These are phyloP conservation scores for Drosophila chauvacae DNA, from an alignment of 1,140 invertebrate genomes.

Conservation along the genomic window DNA sequence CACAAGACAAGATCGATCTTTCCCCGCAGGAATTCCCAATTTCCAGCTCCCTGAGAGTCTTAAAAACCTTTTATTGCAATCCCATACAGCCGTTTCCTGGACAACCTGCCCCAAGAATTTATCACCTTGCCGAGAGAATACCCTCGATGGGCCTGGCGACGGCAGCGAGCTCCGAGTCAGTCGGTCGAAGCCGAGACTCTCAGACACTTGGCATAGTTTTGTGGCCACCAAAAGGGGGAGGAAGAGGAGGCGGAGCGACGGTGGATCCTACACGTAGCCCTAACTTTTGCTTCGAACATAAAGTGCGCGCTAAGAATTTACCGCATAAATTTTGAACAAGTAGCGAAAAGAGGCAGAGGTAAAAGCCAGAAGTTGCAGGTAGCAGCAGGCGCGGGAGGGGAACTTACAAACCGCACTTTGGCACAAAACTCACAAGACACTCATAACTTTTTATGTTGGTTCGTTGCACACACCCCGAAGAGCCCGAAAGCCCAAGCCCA, in stretches of 20 bases:
- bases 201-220: conserved; percentile 82
- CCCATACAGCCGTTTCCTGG: conserved; percentile 10
- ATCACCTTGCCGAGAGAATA: conserved; percentile 36
- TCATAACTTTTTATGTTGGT: conserved; percentile 82
- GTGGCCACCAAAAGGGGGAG: conserved; percentile 32
- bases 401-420: conserved; percentile 81
- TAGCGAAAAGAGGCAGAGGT: conserved; percentile 72
- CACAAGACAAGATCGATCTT: conserved; percentile 4
- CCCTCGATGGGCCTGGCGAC: conserved; percentile 3
- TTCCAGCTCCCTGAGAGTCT: background rate
- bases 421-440: conserved; percentile 82
- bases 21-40: background rate
- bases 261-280: conserved; percentile 72
- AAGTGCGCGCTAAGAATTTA: conserved; percentile 83
- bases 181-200: conserved; percentile 27
- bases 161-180: background rate
- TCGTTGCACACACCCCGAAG: conserved; percentile 69
- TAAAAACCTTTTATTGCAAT: conserved; percentile 16
- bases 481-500: conserved; percentile 7
- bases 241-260: background rate
- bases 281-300: conserved; percentile 83
- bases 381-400: conserved; percentile 20
- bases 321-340: conserved; percentile 82
- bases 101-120: conserved; percentile 31
- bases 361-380: conserved; percentile 58